Evolutionary conservation across 2,113 vertebrate genomes (phyloP), one percentile per base, ranked within the genome.

Genomic region (Laticauda laticaudata): DNA sequence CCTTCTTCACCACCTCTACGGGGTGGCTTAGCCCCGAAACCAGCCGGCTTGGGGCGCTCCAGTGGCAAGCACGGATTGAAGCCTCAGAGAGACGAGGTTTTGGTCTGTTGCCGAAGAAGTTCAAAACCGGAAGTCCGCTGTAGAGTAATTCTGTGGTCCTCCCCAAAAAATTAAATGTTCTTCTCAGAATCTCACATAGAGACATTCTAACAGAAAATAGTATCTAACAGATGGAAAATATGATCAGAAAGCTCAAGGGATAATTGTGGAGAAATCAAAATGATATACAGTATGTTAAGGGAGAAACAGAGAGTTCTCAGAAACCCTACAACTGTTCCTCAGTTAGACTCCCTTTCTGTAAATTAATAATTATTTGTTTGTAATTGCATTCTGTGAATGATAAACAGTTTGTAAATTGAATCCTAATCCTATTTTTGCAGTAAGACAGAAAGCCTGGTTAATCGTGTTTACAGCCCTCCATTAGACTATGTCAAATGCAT

Each of bases 401-500:
- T 2, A 85, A 81, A 69, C 1, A 87, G 54, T 23, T 61, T 88
- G 0, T 2, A 89, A 92, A 90, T 54, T 93, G 0, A 59, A 64
- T 34, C 2, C 0, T 1, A 56, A 85, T 59, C 54, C 89, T 0
- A 0, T 54, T 4, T 55, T 0, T 0, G 2, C 45, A 61, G 64
- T 3, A 9, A n/a, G 10, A 15, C 89, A 43, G 64, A 51, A 34
- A 24, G 5, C 64, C 20, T 7, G 87, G 53, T 14, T 90, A 87
- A 18, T 1, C 21, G 6, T 29, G 0, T 24, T 5, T 53, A 21
- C 85, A n/a, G 45, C 26, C 88, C 54, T 87, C 26, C 64, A 39
- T 34, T 0, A 0, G 2, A 48, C 87, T 14, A 86, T 24, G 85
- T 4, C 1, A 26, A 0, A 0, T 2, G 7, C 3, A 34, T 0